Percentiles rank a stretch among this genome's conserved stretches.
Conservation (phyloP, 2,113 vertebrate genomes). For the Stomatorhinus ivindoensis region DNA sequence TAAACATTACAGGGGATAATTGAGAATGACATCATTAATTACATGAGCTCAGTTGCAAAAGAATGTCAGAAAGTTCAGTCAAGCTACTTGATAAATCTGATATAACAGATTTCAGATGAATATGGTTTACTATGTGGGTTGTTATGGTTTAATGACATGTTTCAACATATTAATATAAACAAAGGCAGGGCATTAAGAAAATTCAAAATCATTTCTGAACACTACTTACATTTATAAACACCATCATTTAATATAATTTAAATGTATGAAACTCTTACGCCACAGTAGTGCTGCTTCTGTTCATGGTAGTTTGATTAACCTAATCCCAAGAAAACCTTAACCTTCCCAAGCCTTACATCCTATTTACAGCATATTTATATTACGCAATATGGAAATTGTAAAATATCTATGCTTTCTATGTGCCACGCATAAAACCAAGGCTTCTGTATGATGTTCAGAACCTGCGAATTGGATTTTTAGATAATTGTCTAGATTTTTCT, state of each 20-base stretch:
- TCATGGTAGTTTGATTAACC: constrained; percentile 79
- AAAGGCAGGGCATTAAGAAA: constrained; percentile 51
- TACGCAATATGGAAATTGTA: constrained; percentile 29
- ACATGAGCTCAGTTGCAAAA: constrained; percentile 44
- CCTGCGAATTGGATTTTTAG: neutral
- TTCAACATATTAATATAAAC: constrained; percentile 52
- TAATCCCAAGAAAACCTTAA: constrained; percentile 69
- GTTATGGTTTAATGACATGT: constrained; percentile 54
- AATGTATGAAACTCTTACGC: constrained; percentile 60
- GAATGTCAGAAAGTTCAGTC: constrained; percentile 40
- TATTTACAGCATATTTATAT: constrained; percentile 69
- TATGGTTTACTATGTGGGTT: constrained; percentile 45
- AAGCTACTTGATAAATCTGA: constrained; percentile 48
- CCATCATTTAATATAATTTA: constrained; percentile 70
- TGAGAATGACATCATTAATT: constrained; percentile 43
- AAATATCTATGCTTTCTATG: constrained; percentile 33
- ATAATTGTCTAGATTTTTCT: neutral
- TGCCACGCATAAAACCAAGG: constrained; percentile 32
- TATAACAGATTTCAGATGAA: constrained; percentile 51
- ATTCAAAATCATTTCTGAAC: constrained; percentile 52
- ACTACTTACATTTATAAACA: constrained; percentile 73
- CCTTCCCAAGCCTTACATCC: constrained; percentile 72
- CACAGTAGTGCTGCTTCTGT: constrained; percentile 54
- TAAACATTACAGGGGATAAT: neutral
- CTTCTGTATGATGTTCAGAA: neutral